A percentile compares a stretch with the other conserved stretches of the same genome.
phyloP scores from a whole-genome alignment of 2,113 vertebrate species.

The Phalacrocorax carbo region DNA sequence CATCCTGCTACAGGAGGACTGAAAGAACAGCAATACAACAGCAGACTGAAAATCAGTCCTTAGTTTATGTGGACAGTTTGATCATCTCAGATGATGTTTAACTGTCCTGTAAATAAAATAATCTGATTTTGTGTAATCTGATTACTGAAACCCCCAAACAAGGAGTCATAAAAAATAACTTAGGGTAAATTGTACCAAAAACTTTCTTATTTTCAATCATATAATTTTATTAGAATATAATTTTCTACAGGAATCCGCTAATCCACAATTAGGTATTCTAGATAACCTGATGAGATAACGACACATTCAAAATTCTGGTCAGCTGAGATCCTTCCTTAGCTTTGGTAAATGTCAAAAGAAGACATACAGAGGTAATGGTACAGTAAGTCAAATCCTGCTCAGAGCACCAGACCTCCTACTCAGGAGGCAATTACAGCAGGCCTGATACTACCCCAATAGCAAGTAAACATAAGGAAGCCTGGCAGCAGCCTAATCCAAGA shows the following conservation, averaged over 20 bases:
- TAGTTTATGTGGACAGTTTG: not conserved
- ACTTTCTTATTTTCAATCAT: not conserved
- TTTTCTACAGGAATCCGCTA: not conserved
- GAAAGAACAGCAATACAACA: not conserved
- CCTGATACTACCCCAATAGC: not conserved
- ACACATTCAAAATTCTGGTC: not conserved
- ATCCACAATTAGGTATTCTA: not conserved
- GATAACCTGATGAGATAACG: accelerated
- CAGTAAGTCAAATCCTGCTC: not conserved
- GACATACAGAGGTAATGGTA: not conserved
- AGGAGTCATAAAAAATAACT: not conserved
- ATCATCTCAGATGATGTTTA: not conserved
- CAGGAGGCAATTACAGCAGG: not conserved
- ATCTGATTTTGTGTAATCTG: not conserved
- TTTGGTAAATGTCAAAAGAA: not conserved
- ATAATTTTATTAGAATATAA: not conserved
- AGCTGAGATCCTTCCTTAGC: not conserved
- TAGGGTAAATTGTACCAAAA: not conserved
- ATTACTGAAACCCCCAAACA: not conserved
- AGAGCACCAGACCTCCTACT: not conserved
- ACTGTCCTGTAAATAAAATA: not conserved
- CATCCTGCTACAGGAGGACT: not conserved
- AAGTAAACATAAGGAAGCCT: not conserved
- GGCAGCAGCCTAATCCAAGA: not conserved
- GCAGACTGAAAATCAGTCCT: not conserved